Evolutionary conservation across 2,113 vertebrate species (phyloP).

Genomic region (Leptodactylus fuscus): DNA sequence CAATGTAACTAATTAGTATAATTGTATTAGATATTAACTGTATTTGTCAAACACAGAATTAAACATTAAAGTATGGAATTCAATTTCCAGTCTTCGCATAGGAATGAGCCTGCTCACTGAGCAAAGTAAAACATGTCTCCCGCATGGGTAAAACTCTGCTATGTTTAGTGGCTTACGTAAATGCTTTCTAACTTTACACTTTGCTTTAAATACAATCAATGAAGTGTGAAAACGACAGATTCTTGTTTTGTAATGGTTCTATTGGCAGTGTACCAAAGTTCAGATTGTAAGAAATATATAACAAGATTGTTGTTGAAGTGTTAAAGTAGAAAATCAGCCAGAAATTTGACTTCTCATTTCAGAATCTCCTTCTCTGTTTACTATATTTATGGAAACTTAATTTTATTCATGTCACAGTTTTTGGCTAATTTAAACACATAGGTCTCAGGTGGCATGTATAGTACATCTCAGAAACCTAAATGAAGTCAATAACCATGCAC

Average conservation of each 20-base stretch:
- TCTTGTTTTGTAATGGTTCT: not conserved
- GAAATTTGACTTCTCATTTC: not conserved
- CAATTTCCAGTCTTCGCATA: not conserved
- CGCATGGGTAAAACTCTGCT: not conserved
- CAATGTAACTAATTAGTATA: too few relatives aligned
- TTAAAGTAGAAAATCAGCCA: not conserved
- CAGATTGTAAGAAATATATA: not conserved
- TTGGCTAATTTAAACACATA: constrained; percentile 1
- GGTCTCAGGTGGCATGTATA: constrained; percentile 41
- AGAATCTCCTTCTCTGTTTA: not conserved
- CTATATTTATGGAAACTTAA: not conserved
- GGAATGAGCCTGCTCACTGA: not conserved
- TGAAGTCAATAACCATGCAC: not conserved
- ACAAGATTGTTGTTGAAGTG: not conserved
- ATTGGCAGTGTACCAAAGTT: not conserved
- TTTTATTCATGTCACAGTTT: not conserved
- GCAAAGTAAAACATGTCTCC: not conserved
- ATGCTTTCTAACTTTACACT: not conserved
- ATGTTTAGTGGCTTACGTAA: not conserved
- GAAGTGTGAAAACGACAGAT: not conserved
- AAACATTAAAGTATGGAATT: too few relatives aligned
- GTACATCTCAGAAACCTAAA: constrained; percentile 19
- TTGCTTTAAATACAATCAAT: constrained; percentile 9
- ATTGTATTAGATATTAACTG: too few relatives aligned
- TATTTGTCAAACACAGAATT: too few relatives aligned